These are phyloP conservation scores for Nysson spinosus DNA, from an alignment of 2,888 invertebrate species.

Conservation along the genomic window DNA sequence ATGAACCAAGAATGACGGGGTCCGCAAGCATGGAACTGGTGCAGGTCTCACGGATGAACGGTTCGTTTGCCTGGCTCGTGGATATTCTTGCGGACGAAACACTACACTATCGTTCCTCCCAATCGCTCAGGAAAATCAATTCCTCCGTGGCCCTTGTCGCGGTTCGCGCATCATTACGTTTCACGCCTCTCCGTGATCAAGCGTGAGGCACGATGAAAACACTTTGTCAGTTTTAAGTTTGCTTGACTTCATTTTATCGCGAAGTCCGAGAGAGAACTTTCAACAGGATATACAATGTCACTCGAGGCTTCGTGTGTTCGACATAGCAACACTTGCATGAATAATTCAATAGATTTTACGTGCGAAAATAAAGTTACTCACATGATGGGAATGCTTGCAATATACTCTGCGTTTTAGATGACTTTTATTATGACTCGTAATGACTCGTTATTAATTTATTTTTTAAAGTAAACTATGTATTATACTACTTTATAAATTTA, in stretches of 20 bases:
- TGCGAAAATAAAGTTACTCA: too few species aligned
- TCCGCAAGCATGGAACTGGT: slow-evolving; percentile 9
- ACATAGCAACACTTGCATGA: background rate
- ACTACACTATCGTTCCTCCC: slow-evolving; percentile 37
- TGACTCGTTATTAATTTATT: too few species aligned
- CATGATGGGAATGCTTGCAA: too few species aligned
- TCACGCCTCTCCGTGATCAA: slow-evolving; percentile 61
- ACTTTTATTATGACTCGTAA: too few species aligned
- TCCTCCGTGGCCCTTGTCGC: slow-evolving; percentile 61
- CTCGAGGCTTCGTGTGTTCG: too few species aligned
- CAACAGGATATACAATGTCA: too few species aligned
- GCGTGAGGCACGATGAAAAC: slow-evolving; percentile 64
- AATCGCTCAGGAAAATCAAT: slow-evolving; percentile 57
- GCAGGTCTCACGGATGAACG: slow-evolving; percentile 34
- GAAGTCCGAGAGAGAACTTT: too few species aligned
- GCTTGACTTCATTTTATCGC: background rate
- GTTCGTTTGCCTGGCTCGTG: slow-evolving; percentile 36
- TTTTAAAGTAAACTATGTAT: too few species aligned
- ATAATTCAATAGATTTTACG: slow-evolving; percentile 34
- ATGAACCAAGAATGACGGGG: slow-evolving; percentile 45
- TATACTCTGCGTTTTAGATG: too few species aligned
- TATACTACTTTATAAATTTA: slow-evolving; percentile 50
- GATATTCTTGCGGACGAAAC: slow-evolving; percentile 41
- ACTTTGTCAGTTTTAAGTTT: slow-evolving; percentile 21
- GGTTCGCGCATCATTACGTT: slow-evolving; percentile 66